These are phyloP conservation scores for Chaetodon trifasciatus DNA, from an alignment of 2,797 vertebrate genomes.

Conservation along the genomic window DNA sequence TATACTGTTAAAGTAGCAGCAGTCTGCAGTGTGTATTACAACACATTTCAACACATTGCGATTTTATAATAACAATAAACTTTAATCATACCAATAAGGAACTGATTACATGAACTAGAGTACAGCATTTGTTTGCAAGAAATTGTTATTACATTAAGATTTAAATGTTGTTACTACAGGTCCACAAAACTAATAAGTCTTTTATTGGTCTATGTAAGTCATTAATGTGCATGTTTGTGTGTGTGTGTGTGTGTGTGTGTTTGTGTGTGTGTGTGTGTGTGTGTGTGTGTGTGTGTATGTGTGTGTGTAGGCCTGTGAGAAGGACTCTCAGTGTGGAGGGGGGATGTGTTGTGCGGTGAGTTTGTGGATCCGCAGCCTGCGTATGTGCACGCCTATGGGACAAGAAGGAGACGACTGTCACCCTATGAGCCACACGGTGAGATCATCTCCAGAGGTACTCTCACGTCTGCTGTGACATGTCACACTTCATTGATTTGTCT, in stretches of 20 bases:
- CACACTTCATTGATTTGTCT: neutral
- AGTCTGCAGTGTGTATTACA: neutral
- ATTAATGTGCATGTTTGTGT: neutral
- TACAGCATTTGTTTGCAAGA: neutral
- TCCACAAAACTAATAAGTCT: conserved; percentile 2
- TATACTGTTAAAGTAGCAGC: neutral
- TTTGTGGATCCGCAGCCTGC: conserved; percentile 93
- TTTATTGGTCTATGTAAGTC: neutral
- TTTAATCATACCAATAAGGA: neutral
- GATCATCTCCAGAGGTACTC: neutral
- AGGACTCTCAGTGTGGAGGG: conserved; percentile 91
- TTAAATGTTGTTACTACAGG: neutral
- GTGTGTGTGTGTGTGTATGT: conserved; percentile 50
- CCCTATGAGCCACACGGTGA: conserved; percentile 93
- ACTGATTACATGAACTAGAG: neutral
- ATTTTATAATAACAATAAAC: neutral
- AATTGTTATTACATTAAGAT: neutral
- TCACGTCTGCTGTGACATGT: neutral
- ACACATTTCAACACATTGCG: neutral
- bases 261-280: conserved; percentile 35
- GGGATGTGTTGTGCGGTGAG: conserved; percentile 95
- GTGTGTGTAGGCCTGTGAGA: conserved; percentile 90
- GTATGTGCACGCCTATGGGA: conserved; percentile 94
- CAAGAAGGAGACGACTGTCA: conserved; percentile 93
- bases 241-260: conserved; percentile 9